phyloP scores from a whole-genome alignment of 2,113 vertebrate species.

The Nothocercus nigrocapillus region DNA sequence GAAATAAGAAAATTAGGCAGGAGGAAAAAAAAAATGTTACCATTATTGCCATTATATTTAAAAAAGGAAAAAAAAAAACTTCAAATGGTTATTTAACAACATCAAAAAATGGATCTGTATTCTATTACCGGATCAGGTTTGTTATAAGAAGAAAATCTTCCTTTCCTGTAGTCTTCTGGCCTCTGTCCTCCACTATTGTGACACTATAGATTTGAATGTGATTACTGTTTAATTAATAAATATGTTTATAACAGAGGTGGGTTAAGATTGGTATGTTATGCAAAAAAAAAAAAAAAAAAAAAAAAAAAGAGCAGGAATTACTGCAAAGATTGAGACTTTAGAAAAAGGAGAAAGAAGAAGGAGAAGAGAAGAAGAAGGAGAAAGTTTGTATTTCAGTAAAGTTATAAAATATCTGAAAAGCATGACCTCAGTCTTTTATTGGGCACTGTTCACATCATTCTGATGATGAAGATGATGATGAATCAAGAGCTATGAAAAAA shows the following conservation, averaged over 20 bases:
- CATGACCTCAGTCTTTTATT: neutral
- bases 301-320: neutral
- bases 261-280: neutral
- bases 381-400: neutral
- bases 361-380: no score
- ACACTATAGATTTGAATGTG: neutral
- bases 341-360: no score
- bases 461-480: neutral
- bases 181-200: neutral
- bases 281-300: neutral
- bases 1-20: neutral
- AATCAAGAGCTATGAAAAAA: neutral
- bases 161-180: neutral
- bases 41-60: neutral
- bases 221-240: neutral
- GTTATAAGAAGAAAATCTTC: neutral
- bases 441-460: neutral
- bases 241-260: neutral
- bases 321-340: neutral
- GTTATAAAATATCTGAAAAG: neutral
- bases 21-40: neutral
- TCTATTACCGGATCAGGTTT: neutral
- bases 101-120: neutral
- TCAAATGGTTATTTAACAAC: neutral
- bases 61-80: neutral